A percentile compares a stretch with the other conserved stretches of the same genome.
These are phyloP conservation scores for Isotomurus palustris DNA, from an alignment of 2,888 invertebrate species.

Conservation along the genomic window DNA sequence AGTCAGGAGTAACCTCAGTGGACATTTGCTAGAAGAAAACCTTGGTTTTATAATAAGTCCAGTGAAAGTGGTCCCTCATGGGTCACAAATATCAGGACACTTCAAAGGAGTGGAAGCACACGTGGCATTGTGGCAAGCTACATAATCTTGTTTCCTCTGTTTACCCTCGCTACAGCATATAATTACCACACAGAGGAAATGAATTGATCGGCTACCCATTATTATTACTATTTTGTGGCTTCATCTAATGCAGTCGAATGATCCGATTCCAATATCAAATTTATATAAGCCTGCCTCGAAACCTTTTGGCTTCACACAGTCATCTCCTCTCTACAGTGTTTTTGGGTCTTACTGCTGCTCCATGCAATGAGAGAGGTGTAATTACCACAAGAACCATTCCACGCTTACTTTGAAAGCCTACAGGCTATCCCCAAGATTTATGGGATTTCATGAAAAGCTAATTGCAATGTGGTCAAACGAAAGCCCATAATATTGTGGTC, in stretches of 20 bases:
- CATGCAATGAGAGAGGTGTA: too few relatives aligned
- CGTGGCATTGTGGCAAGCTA: too few relatives aligned
- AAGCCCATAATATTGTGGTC: constrained; percentile 5
- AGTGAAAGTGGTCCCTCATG: not conserved
- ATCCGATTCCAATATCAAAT: too few relatives aligned
- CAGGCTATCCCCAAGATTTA: constrained; percentile 13
- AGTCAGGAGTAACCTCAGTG: too few relatives aligned
- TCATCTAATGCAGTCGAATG: too few relatives aligned
- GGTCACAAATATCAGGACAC: not conserved
- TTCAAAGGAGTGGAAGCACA: too few relatives aligned
- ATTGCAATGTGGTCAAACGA: constrained; percentile 17
- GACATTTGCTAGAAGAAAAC: too few relatives aligned
- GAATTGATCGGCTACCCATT: constrained; percentile 1
- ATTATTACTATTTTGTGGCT: not conserved
- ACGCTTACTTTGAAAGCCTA: not conserved
- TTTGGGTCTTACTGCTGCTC: not conserved
- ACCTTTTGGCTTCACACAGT: not conserved
- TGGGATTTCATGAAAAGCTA: constrained; percentile 18
- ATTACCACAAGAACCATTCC: too few relatives aligned
- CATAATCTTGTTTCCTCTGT: too few relatives aligned
- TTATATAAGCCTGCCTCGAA: not conserved
- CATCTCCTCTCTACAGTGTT: not conserved
- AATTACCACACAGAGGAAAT: not conserved
- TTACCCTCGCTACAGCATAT: too few relatives aligned
- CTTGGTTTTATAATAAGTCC: too few relatives aligned